Evolutionary conservation across 2,113 vertebrate genomes (phyloP).

Genomic region (Diphyllodes magnificus): DNA sequence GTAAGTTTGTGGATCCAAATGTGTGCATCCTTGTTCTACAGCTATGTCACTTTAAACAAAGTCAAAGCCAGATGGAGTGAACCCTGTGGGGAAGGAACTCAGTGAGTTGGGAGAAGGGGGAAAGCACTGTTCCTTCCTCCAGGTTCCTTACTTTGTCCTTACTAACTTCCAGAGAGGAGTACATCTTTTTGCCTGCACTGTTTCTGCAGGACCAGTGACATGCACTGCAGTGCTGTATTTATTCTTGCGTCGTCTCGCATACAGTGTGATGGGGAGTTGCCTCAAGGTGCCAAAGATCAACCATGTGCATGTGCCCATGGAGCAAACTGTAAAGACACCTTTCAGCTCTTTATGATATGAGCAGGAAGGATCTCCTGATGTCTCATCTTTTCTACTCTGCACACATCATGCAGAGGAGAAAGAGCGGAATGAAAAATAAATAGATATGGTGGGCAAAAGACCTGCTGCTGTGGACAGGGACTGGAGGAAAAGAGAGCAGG

Average conservation of each 20-base stretch:
- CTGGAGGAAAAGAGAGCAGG: not conserved
- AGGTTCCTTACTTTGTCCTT: not conserved
- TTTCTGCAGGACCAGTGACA: not conserved
- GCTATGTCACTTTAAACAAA: not conserved
- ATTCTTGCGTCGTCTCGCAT: not conserved
- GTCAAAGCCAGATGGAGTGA: not conserved
- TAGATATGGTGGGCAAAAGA: not conserved
- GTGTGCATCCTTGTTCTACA: not conserved
- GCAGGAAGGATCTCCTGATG: not conserved
- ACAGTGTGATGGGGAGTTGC: not conserved
- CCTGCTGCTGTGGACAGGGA: not conserved
- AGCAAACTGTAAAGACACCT: not conserved
- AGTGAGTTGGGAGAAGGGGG: not conserved
- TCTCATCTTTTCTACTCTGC: not conserved
- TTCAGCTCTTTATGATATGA: not conserved
- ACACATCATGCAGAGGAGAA: fast-evolving
- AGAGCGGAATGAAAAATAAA: not conserved
- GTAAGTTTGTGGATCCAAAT: not conserved
- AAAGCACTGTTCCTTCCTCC: not conserved
- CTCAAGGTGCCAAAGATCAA: not conserved
- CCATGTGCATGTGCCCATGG: not conserved
- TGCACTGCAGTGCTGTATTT: not conserved
- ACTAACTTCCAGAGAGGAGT: not conserved
- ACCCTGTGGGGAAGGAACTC: not conserved
- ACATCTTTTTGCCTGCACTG: not conserved